These are phyloP conservation scores for Masticophis lateralis DNA, from an alignment of 2,797 vertebrate species.

Conservation along the genomic window DNA sequence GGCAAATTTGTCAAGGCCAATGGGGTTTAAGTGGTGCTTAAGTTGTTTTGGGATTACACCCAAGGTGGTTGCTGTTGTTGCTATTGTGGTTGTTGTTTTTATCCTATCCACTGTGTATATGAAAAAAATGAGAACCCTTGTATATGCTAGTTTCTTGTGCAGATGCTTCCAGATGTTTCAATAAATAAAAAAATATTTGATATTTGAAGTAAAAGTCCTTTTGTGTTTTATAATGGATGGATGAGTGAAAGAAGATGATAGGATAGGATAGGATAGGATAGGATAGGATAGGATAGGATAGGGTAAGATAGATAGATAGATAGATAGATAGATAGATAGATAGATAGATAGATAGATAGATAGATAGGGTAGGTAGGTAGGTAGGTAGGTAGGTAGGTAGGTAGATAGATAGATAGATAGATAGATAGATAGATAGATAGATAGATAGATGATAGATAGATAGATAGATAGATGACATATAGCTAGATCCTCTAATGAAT, in stretches of 20 bases:
- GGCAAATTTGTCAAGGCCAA: no score
- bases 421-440: neutral
- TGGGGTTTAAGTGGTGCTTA: no score
- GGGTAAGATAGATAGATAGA: neutral
- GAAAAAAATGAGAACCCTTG: neutral
- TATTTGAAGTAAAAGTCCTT: neutral
- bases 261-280: neutral
- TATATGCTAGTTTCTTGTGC: neutral
- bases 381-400: no score
- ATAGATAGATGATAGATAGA: neutral
- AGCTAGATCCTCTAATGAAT: neutral
- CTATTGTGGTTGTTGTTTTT: accelerated
- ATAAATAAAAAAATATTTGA: neutral
- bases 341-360: no score
- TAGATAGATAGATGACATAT: neutral
- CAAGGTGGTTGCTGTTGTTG: no score
- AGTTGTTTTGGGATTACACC: no score
- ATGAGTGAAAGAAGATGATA: neutral
- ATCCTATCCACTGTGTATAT: no score
- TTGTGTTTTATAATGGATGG: neutral
- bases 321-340: no score
- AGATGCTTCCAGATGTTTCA: neutral
- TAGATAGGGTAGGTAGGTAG: no score
- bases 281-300: no score
- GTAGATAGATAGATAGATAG: neutral